A percentile compares a stretch with the other conserved stretches of the same genome.
Conservation (phyloP, 2,113 vertebrate species). For the Mungos mungo region DNA sequence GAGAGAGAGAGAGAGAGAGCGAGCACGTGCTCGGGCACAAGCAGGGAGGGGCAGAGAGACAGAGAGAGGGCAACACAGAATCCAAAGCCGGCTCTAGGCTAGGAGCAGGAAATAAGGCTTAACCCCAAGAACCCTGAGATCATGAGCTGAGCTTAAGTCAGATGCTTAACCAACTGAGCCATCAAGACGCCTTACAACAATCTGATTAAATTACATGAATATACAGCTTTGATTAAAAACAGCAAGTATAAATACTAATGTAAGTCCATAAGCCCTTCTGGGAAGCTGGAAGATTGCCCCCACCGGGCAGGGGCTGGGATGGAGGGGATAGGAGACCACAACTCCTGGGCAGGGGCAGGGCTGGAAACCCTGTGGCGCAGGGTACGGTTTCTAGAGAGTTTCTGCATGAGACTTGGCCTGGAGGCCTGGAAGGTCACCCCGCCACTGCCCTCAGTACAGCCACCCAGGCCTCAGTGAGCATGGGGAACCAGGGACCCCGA, state of each 20-base stretch:
- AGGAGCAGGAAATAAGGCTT: no score
- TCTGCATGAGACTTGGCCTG: background rate
- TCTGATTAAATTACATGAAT: background rate
- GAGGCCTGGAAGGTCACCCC: background rate
- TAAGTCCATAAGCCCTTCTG: background rate
- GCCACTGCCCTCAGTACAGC: background rate
- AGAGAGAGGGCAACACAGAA: no score
- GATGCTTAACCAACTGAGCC: no score
- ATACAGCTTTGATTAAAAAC: background rate
- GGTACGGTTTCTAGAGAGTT: background rate
- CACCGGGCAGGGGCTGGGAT: no score
- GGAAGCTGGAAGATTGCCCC: background rate
- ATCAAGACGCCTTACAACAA: background rate
- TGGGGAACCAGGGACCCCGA: accelerated
- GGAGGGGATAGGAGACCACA: background rate
- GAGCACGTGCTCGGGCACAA: no score
- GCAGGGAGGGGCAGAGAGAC: no score
- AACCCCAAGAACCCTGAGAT: no score
- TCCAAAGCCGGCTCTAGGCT: no score
- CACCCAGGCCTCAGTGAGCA: background rate
- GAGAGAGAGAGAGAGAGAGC: accelerated
- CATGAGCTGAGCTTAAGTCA: no score
- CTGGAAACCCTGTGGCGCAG: background rate
- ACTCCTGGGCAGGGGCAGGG: background rate
- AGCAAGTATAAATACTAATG: background rate